phyloP scores from a whole-genome alignment of 2,888 invertebrate genomes.

The Ophraella communa region DNA sequence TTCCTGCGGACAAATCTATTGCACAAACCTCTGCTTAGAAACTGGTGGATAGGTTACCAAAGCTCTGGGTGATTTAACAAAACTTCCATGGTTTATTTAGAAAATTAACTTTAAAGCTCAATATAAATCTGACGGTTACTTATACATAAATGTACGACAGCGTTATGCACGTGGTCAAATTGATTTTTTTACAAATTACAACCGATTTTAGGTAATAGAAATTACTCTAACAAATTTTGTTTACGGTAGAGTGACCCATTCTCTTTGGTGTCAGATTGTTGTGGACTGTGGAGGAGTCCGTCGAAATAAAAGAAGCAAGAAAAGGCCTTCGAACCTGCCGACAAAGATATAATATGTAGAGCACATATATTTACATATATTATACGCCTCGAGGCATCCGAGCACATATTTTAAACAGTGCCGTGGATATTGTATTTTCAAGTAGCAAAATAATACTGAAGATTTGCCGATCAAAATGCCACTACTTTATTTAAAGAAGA shows the following conservation, averaged over 20 bases:
- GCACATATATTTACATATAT: constrained; percentile 60
- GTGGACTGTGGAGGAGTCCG: constrained; percentile 43
- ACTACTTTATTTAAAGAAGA: too few relatives aligned
- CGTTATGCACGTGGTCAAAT: neutral
- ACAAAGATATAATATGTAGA: constrained; percentile 60
- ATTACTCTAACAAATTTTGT: constrained; percentile 27
- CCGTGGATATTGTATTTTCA: constrained; percentile 11
- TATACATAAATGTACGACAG: too few relatives aligned
- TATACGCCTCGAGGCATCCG: constrained; percentile 46
- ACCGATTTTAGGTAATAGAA: constrained; percentile 25
- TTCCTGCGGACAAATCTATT: too few relatives aligned
- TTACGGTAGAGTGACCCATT: constrained; percentile 37
- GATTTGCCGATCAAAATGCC: too few relatives aligned
- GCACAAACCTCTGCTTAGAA: too few relatives aligned
- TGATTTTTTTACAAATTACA: neutral
- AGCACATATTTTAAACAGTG: constrained; percentile 31
- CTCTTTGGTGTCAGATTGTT: constrained; percentile 38
- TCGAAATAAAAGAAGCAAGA: constrained; percentile 32
- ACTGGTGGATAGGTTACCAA: too few relatives aligned
- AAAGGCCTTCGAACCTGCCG: constrained; percentile 54
- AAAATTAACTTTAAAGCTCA: too few relatives aligned
- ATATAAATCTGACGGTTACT: too few relatives aligned
- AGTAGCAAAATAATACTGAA: neutral
- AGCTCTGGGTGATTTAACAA: too few relatives aligned
- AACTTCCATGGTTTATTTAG: too few relatives aligned